Percentiles rank a stretch among this genome's conserved stretches.
Evolutionary conservation across 1,140 invertebrate genomes (phyloP).

Genomic region (Acromyrmex heyeri): DNA sequence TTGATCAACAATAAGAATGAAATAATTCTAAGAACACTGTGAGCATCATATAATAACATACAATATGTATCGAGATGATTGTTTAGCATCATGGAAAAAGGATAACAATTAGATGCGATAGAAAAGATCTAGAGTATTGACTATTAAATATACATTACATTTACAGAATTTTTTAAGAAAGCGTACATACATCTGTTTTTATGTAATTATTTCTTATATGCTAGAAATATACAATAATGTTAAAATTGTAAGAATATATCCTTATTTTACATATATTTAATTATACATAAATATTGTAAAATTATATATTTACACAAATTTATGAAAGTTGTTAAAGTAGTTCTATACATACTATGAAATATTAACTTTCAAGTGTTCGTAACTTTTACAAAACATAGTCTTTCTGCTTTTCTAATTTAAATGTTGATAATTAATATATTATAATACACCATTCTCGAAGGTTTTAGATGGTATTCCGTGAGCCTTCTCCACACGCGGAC

Average conservation of each 20-base stretch:
- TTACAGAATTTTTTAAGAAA: no score
- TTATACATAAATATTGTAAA: not conserved
- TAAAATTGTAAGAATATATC: not conserved
- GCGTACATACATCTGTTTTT: not conserved
- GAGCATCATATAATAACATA: not conserved
- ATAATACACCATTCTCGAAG: slow-evolving; percentile 73
- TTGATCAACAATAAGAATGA: no score
- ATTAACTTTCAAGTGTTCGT: not conserved
- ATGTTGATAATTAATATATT: not conserved
- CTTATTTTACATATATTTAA: not conserved
- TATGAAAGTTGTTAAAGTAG: not conserved
- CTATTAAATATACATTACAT: no score
- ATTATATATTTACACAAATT: slow-evolving; percentile 43
- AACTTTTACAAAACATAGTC: slow-evolving; percentile 13
- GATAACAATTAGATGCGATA: not conserved
- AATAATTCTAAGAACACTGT: no score
- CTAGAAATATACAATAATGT: not conserved
- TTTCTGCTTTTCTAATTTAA: not conserved
- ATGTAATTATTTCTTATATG: not conserved
- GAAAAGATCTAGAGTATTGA: no score
- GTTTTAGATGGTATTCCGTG: slow-evolving; percentile 59
- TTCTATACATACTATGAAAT: not conserved
- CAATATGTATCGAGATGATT: not conserved
- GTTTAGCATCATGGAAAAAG: not conserved
- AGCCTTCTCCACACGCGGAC: slow-evolving; percentile 75